Evolutionary conservation across 1,140 invertebrate species (phyloP).

Genomic region (Caenorhabditis tropicalis): DNA sequence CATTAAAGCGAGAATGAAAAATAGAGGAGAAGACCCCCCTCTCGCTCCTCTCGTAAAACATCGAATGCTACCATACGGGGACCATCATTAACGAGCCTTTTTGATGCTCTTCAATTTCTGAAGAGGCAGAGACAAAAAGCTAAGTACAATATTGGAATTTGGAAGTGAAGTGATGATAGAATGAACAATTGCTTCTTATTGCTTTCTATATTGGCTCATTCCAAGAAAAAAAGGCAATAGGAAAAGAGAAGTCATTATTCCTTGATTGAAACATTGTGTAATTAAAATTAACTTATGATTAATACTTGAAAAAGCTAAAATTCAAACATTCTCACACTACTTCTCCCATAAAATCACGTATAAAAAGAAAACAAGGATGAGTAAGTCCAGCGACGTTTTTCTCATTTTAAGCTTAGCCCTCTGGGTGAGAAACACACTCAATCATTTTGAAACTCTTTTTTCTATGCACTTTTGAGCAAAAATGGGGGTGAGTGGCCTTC

Average conservation of each 20-base stretch:
- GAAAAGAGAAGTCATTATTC: too few relatives aligned
- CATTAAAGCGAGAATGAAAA: constrained; percentile 30
- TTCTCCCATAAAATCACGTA: background rate
- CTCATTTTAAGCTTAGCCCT: constrained; percentile 36
- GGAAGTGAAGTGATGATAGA: background rate
- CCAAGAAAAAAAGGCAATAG: background rate
- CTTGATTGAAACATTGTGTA: too few relatives aligned
- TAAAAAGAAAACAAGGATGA: constrained; percentile 20
- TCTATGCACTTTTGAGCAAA: constrained; percentile 18
- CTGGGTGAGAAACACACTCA: constrained; percentile 29
- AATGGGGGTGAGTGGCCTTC: background rate
- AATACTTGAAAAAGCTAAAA: too few relatives aligned
- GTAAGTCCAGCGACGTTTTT: background rate
- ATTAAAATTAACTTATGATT: too few relatives aligned
- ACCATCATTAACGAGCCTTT: constrained; percentile 30
- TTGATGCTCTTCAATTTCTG: constrained; percentile 3
- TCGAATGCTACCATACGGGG: constrained; percentile 42
- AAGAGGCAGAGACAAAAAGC: background rate
- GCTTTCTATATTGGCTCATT: background rate
- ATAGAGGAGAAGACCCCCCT: background rate
- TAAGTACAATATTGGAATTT: background rate
- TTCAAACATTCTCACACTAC: too few relatives aligned
- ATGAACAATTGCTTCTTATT: background rate
- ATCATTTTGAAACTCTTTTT: constrained; percentile 42
- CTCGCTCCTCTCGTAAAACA: constrained; percentile 12